Percentiles rank a stretch among this genome's conserved stretches.
phyloP scores from a whole-genome alignment of 2,113 vertebrate genomes.

The Equus przewalskii region DNA sequence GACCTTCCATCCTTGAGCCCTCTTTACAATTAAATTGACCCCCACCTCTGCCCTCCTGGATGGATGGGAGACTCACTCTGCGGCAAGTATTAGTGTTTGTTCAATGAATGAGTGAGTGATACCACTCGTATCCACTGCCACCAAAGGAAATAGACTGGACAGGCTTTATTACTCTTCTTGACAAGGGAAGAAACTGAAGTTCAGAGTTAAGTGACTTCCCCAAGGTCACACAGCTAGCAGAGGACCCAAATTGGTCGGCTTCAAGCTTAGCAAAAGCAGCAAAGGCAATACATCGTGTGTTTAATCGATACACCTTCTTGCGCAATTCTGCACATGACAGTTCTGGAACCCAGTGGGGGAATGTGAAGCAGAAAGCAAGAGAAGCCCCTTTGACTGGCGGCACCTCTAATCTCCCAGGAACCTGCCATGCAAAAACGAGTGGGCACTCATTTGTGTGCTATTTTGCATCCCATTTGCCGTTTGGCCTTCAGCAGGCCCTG shows the following conservation, averaged over 20 bases:
- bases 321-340: not conserved
- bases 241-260: not conserved
- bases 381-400: not conserved
- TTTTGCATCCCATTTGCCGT: conserved; percentile 73
- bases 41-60: not conserved
- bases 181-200: not conserved
- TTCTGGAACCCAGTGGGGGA: not conserved
- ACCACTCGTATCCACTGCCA: not conserved
- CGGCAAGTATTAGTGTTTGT: not conserved
- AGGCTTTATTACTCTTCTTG: not conserved
- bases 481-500: not conserved
- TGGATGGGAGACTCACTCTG: not conserved
- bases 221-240: not conserved
- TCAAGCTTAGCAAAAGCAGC: not conserved
- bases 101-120: not conserved
- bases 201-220: not conserved
- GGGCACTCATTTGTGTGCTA: conserved; percentile 1
- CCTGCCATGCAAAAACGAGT: conserved; percentile 54
- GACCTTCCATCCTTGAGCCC: not conserved
- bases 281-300: not conserved
- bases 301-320: not conserved
- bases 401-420: not conserved
- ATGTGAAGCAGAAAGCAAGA: not conserved
- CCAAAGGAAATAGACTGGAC: not conserved
- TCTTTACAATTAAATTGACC: not conserved